Base-by-base conservation (phyloP, 2,888 invertebrate species). In the Coleophora deauratella region DNA sequence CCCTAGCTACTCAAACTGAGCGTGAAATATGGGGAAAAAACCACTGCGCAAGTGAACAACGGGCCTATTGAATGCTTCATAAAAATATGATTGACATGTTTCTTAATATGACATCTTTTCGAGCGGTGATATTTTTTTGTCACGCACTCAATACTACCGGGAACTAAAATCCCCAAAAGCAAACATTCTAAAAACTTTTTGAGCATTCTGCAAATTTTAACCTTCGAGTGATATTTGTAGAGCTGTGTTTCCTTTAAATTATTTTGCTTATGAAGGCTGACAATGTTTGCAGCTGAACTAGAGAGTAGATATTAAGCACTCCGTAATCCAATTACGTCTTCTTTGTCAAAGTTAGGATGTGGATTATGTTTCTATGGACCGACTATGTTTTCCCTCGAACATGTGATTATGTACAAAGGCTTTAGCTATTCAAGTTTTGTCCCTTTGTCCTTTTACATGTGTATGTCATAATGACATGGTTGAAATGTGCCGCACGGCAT, bases 81-180 rank as follows among this genome's bases (percentile, higher is more conserved):
- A 84, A 81, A 84, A 85, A 80, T 84, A 84, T 85, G 84, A 85
- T 85, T 82, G 85, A 84, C 85, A 80, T 80, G 74, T 85, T 85
- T 74, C 74, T 81, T 85, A 85, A 85, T 84, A 84, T 85, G 85
- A 85, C 85, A 85, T 84, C 74, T 79, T 74, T 75, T 74, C 63
- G 72, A 63, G 72, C 82, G 78, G 81, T 82, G 85, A 82, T 85
- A 81, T 84, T 85, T 85, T 85, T 84, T 84, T 82, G 81, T 81
- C 82, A 73, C 76, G 62, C 57, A 61, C 59, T 63, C 65, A 54
- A 21, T 21, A 21, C 21, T 66, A 62, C 71, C 58, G 52, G 58
- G 55, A 56, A 59, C 46, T 56, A 41, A 38, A 36, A 37, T 41
- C 35, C 37, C 27, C 27, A 6, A 2, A 42, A 38, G 44, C 42